These are phyloP conservation scores for Anguilla anguilla DNA, from an alignment of 2,797 vertebrate genomes.

Conservation along the genomic window DNA sequence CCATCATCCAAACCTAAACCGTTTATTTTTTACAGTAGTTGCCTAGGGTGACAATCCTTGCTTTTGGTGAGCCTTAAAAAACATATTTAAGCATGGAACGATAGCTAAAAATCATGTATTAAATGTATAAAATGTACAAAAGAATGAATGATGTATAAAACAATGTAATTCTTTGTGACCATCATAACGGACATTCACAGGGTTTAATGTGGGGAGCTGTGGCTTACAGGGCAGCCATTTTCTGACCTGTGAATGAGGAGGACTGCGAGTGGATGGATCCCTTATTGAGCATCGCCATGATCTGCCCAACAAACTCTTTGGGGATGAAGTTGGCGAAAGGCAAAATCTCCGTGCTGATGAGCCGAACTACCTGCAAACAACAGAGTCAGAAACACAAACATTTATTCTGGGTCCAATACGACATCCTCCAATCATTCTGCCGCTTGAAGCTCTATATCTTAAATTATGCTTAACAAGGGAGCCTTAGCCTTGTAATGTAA, in stretches of 20 bases:
- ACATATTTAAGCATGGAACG: not conserved
- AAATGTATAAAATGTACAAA: too few relatives aligned
- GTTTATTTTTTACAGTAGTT: not conserved
- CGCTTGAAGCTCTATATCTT: too few relatives aligned
- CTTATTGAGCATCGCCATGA: conserved; percentile 99
- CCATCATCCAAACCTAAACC: not conserved
- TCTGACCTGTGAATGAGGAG: conserved; percentile 93
- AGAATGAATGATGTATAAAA: too few relatives aligned
- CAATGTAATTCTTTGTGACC: not conserved
- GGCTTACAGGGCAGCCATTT: not conserved
- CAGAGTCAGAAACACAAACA: conserved; percentile 26
- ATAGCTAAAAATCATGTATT: not conserved
- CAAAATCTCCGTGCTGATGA: conserved; percentile 97
- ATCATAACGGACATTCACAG: not conserved
- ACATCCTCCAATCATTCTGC: too few relatives aligned
- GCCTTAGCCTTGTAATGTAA: not conserved
- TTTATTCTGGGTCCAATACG: not conserved
- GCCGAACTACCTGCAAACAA: conserved; percentile 88
- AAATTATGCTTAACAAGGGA: not conserved
- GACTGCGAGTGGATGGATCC: conserved; percentile 98
- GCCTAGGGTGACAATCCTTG: not conserved
- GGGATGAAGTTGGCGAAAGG: conserved; percentile 99
- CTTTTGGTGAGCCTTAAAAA: not conserved
- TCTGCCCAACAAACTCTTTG: conserved; percentile 97
- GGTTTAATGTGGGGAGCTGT: not conserved